phyloP scores from a whole-genome alignment of 2,888 invertebrate species.

The Nemurella pictetii region DNA sequence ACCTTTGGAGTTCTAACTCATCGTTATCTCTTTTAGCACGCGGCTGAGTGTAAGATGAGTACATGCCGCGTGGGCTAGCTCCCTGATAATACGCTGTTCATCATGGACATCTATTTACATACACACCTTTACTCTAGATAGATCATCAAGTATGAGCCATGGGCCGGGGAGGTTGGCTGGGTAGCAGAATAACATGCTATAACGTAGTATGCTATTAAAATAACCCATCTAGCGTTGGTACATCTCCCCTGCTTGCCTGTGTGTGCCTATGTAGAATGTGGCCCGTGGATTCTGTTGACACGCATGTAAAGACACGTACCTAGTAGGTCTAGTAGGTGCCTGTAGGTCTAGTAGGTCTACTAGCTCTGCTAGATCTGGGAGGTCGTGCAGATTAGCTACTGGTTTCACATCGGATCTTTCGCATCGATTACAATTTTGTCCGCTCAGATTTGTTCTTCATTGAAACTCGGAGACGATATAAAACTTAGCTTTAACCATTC shows the following conservation, averaged over 20 bases:
- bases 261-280: neutral
- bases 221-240: neutral
- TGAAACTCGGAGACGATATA: no score
- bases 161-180: neutral
- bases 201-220: neutral
- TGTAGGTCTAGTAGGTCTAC: no score
- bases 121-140: neutral
- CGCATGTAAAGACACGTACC: slow-evolving; percentile 16
- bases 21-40: neutral
- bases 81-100: neutral
- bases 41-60: neutral
- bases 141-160: neutral
- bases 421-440: no score
- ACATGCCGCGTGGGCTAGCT: no score
- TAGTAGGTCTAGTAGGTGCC: no score
- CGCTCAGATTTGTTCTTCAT: no score
- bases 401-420: no score
- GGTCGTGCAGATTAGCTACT: no score
- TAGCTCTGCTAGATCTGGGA: no score
- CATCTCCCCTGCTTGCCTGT: neutral
- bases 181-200: neutral
- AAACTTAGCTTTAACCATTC: no score
- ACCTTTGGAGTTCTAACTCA: neutral
- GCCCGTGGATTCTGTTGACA: neutral
- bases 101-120: neutral